A percentile compares a stretch with the other conserved stretches of the same genome.
These are phyloP conservation scores for Bubalus kerabau DNA, from an alignment of 2,113 vertebrate genomes.

Conservation along the genomic window DNA sequence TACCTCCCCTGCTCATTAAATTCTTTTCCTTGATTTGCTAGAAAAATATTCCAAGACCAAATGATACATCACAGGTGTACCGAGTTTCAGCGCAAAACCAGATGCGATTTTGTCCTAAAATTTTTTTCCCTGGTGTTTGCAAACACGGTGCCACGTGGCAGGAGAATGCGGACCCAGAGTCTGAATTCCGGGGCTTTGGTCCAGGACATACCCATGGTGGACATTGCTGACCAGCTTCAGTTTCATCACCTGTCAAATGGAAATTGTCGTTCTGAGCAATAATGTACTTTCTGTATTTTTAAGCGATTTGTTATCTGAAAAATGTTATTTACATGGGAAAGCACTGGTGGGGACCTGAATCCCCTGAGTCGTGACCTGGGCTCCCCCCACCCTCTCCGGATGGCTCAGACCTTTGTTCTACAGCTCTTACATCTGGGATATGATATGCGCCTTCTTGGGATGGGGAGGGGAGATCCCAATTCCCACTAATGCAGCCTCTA, in stretches of 20 bases:
- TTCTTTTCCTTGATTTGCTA: neutral
- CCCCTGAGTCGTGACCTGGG: neutral
- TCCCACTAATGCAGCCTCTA: neutral
- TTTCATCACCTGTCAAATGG: neutral
- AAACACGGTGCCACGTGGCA: fast-evolving
- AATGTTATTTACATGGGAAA: neutral
- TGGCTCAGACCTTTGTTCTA: neutral
- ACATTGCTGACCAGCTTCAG: neutral
- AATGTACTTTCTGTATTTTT: neutral
- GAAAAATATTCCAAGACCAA: neutral
- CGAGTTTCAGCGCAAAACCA: neutral
- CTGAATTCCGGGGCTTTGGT: neutral
- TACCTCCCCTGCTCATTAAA: neutral
- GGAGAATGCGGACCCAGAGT: fast-evolving
- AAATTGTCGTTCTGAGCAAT: neutral
- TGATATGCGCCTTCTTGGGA: neutral
- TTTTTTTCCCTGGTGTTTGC: neutral
- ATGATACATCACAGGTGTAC: neutral
- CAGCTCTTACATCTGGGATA: neutral
- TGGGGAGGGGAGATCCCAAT: neutral
- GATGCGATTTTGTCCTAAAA: neutral
- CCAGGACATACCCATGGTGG: neutral
- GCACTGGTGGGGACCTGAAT: neutral
- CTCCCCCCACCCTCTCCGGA: neutral
- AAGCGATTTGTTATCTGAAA: neutral